A percentile compares a stretch with the other conserved stretches of the same genome.
Conservation (phyloP, 2,888 invertebrate species). For the Baccha elongata region DNA sequence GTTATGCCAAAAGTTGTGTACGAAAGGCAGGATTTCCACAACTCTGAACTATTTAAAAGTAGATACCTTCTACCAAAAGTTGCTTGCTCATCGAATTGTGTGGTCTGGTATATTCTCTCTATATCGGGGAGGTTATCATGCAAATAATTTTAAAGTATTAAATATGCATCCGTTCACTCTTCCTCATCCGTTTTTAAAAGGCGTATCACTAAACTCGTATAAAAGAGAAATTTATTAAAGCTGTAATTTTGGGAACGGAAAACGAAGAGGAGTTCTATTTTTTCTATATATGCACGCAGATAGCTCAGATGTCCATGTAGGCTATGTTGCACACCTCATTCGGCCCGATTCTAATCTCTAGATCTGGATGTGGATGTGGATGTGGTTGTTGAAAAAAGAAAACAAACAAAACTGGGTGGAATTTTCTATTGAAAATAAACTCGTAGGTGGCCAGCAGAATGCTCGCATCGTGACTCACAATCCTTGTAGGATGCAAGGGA, state of each 20-base stretch:
- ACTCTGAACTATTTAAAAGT: constrained; percentile 48
- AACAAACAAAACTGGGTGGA: constrained; percentile 14
- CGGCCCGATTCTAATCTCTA: not conserved
- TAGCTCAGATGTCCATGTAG: constrained; percentile 27
- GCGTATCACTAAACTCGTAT: constrained; percentile 6
- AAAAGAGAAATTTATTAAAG: constrained; percentile 53
- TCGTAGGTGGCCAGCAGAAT: constrained; percentile 23
- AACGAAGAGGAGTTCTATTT: not conserved
- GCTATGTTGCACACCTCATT: constrained; percentile 43
- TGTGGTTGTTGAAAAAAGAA: constrained; percentile 9
- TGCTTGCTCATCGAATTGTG: constrained; percentile 41
- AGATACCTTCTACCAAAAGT: constrained; percentile 20
- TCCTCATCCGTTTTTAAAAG: constrained; percentile 20
- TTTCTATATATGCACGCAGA: not conserved
- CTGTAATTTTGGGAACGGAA: constrained; percentile 46
- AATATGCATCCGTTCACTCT: constrained; percentile 41
- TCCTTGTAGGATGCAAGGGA: not conserved
- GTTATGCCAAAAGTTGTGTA: constrained; percentile 60
- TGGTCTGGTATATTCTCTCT: constrained; percentile 6
- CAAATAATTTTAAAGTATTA: constrained; percentile 60
- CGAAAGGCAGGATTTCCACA: constrained; percentile 43
- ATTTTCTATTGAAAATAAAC: constrained; percentile 40
- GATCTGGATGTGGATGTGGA: constrained; percentile 7
- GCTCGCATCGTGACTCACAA: constrained; percentile 43
- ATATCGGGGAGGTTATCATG: constrained; percentile 39